phyloP scores from a whole-genome alignment of 2,888 invertebrate species.

The Zonitis immaculata region DNA sequence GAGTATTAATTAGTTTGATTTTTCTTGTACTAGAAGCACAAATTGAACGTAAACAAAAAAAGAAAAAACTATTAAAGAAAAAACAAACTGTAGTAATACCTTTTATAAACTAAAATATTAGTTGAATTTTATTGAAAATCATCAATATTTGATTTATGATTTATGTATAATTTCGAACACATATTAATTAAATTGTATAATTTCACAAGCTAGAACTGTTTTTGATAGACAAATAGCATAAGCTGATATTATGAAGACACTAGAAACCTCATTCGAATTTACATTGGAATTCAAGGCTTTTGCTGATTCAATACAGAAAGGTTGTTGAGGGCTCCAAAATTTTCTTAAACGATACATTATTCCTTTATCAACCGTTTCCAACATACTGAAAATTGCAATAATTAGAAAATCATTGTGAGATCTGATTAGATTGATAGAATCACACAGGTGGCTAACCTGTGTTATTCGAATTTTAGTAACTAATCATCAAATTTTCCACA shows the following conservation, averaged over 20 bases:
- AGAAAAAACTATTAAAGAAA: neutral
- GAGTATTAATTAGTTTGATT: constrained; percentile 31
- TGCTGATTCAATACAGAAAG: constrained; percentile 53
- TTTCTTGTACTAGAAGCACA: constrained; percentile 28
- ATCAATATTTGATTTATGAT: too few species aligned
- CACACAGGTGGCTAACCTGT: too few species aligned
- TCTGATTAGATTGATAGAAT: too few species aligned
- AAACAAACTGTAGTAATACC: neutral
- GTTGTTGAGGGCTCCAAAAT: constrained; percentile 57
- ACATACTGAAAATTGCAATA: constrained; percentile 49
- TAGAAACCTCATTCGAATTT: constrained; percentile 56
- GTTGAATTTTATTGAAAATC: too few species aligned
- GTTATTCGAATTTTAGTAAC: too few species aligned
- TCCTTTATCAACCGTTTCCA: constrained; percentile 57
- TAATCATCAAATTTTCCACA: too few species aligned
- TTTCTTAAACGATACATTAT: constrained; percentile 55
- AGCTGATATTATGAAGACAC: constrained; percentile 53
- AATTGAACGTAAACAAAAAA: neutral
- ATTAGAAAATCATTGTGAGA: too few species aligned
- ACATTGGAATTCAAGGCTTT: constrained; percentile 53
- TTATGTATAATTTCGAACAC: too few species aligned
- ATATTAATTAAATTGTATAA: too few species aligned
- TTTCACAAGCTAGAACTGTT: constrained; percentile 45
- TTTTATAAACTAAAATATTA: neutral
- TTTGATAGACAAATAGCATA: constrained; percentile 50